A percentile compares a stretch with the other conserved stretches of the same genome.
Conservation (phyloP, 2,797 vertebrate genomes). For the Lophius americanus region DNA sequence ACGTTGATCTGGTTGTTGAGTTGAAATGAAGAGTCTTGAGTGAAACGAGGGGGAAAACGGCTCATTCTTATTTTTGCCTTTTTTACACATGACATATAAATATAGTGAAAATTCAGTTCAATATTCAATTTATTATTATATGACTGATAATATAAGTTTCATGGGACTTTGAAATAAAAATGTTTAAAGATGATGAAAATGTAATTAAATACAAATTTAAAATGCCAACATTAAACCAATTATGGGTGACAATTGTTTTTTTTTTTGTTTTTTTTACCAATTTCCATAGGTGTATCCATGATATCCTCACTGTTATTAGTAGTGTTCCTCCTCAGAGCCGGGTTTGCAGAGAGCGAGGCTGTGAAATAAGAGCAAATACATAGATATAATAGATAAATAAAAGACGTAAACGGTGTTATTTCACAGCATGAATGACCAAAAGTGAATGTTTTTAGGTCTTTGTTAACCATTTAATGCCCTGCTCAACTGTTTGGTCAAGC, state of each 20-base stretch:
- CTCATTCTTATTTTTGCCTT: neutral
- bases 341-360: constrained; percentile 23
- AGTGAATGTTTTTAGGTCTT: too few relatives aligned
- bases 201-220: neutral
- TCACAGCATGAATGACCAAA: too few relatives aligned
- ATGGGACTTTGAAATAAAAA: too few relatives aligned
- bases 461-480: too few relatives aligned
- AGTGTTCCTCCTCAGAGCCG: constrained; percentile 9
- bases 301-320: constrained; percentile 31
- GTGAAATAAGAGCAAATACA: constrained; percentile 7
- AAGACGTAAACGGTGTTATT: too few relatives aligned
- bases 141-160: too few relatives aligned
- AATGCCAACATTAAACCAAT: neutral
- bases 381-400: neutral
- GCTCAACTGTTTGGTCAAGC: too few relatives aligned
- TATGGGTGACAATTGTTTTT: neutral
- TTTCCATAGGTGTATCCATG: constrained; percentile 34
- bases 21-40: constrained; percentile 35
- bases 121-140: too few relatives aligned
- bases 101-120: neutral
- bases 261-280: constrained; percentile 18
- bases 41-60: neutral
- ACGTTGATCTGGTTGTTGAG: constrained; percentile 16
- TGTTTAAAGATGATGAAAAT: neutral
- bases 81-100: neutral